Evolutionary conservation across 2,888 invertebrate species (phyloP).

Genomic region (Serripes groenlandicus): DNA sequence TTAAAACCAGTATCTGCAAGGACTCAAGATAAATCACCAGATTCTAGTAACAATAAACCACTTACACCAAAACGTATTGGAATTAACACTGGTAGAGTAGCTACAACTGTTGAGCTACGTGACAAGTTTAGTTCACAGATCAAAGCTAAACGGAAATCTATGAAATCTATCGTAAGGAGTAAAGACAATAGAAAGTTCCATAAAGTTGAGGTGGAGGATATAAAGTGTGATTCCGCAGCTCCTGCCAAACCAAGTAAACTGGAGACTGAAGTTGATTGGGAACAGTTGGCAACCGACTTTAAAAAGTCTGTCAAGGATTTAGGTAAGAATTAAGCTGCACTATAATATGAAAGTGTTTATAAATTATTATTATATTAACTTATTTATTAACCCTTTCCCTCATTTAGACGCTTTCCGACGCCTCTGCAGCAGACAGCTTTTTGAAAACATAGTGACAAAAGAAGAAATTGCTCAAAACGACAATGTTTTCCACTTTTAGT

Average conservation of each 20-base stretch:
- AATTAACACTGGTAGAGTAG: neutral
- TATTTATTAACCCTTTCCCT: neutral
- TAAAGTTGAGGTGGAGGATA: constrained; percentile 18
- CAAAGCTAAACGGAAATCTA: constrained; percentile 24
- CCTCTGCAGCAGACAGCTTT: too few relatives aligned
- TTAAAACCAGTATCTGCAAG: neutral
- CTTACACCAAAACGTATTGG: constrained; percentile 7
- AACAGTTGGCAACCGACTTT: constrained; percentile 28
- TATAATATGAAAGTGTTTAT: neutral
- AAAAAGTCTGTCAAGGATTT: neutral
- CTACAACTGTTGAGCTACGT: neutral
- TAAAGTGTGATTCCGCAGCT: constrained; percentile 16
- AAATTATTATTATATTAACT: neutral
- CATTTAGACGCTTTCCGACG: too few relatives aligned
- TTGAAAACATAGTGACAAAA: constrained; percentile 2
- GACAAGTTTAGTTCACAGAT: constrained; percentile 8
- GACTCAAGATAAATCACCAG: neutral
- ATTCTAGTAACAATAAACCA: neutral
- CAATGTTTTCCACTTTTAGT: too few relatives aligned
- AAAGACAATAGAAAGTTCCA: constrained; percentile 45
- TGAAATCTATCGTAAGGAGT: constrained; percentile 32
- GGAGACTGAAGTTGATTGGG: constrained; percentile 45
- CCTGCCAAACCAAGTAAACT: constrained; percentile 48
- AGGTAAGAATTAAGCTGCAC: constrained; percentile 6
- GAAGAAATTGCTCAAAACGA: neutral